phyloP scores from a whole-genome alignment of 2,888 invertebrate species.

The Didymodactylos carnosus region DNA sequence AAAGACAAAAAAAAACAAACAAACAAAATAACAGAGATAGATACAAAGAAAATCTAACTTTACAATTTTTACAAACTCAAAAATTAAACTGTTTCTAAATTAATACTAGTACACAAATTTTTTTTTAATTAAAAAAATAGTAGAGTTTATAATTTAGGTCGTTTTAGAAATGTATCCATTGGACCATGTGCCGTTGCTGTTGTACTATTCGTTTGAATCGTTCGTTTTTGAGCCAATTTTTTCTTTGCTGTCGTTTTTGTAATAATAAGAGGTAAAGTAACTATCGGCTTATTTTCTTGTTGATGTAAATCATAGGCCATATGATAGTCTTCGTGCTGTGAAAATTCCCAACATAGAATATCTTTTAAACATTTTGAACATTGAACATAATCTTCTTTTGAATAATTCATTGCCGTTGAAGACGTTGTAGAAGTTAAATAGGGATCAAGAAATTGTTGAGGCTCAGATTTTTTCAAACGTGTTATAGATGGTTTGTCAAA shows the following conservation, averaged over 20 bases:
- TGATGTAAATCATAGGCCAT: slow-evolving; percentile 55
- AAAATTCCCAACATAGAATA: slow-evolving; percentile 44
- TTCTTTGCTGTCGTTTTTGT: too few species aligned
- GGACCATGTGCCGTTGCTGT: background rate
- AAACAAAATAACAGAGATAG: too few species aligned
- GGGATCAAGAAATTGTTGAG: too few species aligned
- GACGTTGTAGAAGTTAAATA: background rate
- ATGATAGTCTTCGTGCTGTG: slow-evolving; percentile 64
- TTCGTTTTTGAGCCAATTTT: slow-evolving; percentile 4
- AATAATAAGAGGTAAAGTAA: background rate
- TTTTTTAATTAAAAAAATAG: too few species aligned
- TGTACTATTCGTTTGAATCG: background rate
- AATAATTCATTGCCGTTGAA: background rate
- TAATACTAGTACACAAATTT: too few species aligned
- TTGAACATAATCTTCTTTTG: slow-evolving; percentile 17
- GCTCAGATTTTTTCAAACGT: too few species aligned
- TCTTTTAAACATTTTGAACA: slow-evolving; percentile 52
- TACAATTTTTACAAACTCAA: too few species aligned
- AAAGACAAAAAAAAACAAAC: too few species aligned
- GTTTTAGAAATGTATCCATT: too few species aligned
- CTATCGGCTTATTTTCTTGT: slow-evolving; percentile 25
- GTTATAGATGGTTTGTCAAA: background rate
- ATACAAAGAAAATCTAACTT: too few species aligned
- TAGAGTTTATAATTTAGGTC: too few species aligned
- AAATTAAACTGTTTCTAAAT: too few species aligned